Evolutionary conservation across 2,888 invertebrate genomes (phyloP).

Genomic region (Chrysolina americana): DNA sequence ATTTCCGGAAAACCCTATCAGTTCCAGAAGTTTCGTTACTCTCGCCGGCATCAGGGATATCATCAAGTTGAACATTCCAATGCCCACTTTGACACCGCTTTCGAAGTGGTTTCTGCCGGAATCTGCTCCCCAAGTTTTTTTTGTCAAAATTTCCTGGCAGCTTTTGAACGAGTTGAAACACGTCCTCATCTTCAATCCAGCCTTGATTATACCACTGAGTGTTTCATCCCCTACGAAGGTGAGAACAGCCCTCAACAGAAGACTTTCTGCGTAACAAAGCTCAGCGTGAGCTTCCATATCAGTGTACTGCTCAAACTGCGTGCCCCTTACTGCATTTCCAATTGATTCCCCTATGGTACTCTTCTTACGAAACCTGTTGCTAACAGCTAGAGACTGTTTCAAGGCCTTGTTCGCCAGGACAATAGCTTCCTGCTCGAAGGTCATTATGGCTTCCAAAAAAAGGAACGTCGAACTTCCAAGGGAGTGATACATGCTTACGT

Average conservation of each 20-base stretch:
- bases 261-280: constrained; percentile 92
- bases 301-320: constrained; percentile 83
- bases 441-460: constrained; percentile 93
- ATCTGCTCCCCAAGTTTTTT: constrained; percentile 80
- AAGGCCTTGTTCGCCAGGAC: constrained; percentile 81
- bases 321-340: constrained; percentile 84
- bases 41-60: constrained; percentile 90
- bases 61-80: constrained; percentile 95
- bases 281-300: constrained; percentile 94
- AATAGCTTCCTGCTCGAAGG: constrained; percentile 88
- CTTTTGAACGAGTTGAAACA: constrained; percentile 94
- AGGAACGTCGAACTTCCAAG: constrained; percentile 90
- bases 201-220: constrained; percentile 91
- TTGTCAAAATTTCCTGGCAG: constrained; percentile 85
- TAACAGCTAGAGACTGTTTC: constrained; percentile 84
- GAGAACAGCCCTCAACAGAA: constrained; percentile 89
- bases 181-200: constrained; percentile 91
- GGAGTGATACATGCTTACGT: constrained; percentile 92
- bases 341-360: constrained; percentile 83
- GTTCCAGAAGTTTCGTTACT: constrained; percentile 89
- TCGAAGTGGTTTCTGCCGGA: constrained; percentile 82
- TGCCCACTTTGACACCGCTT: constrained; percentile 92
- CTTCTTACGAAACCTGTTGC: constrained; percentile 79
- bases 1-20: constrained; percentile 94
- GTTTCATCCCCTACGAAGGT: constrained; percentile 98